Evolutionary conservation across 2,888 invertebrate genomes (phyloP).

Genomic region (Leptinotarsa juncta): DNA sequence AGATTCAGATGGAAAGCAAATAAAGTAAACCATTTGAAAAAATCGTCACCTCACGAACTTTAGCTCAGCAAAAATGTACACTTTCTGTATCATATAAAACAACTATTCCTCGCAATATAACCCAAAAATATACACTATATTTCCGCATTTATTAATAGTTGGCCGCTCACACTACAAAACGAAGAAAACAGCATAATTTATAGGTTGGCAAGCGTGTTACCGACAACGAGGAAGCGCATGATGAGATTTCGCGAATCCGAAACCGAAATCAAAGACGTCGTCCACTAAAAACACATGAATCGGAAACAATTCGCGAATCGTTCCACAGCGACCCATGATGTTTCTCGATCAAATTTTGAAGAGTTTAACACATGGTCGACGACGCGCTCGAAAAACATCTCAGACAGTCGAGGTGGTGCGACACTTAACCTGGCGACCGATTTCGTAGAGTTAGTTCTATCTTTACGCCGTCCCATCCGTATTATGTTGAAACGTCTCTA

Average conservation of each 20-base stretch:
- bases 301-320: slow-evolving; percentile 18
- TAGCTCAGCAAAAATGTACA: not conserved
- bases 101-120: slow-evolving; percentile 11
- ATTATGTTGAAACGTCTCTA: slow-evolving; percentile 36
- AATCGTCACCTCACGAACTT: too few species aligned
- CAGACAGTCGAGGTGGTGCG: slow-evolving; percentile 19
- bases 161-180: slow-evolving; percentile 4
- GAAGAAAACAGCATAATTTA: slow-evolving; percentile 1
- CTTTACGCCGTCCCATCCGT: slow-evolving; percentile 37
- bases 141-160: slow-evolving; percentile 18
- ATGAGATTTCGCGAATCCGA: slow-evolving; percentile 8
- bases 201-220: slow-evolving; percentile 2
- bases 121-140: slow-evolving; percentile 15
- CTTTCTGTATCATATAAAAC: not conserved
- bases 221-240: not conserved
- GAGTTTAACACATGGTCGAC: slow-evolving; percentile 36
- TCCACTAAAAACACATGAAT: not conserved
- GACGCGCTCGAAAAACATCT: slow-evolving; percentile 13
- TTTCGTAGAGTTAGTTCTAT: slow-evolving; percentile 35
- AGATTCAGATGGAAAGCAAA: too few species aligned
- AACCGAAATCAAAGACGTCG: not conserved
- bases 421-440: slow-evolving; percentile 30
- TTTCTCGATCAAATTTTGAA: slow-evolving; percentile 27
- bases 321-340: slow-evolving; percentile 6
- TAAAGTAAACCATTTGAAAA: too few species aligned